Evolutionary conservation across 2,113 vertebrate genomes (phyloP), one percentile per base, ranked within the genome.

Genomic region (Cyanoliseus patagonus): DNA sequence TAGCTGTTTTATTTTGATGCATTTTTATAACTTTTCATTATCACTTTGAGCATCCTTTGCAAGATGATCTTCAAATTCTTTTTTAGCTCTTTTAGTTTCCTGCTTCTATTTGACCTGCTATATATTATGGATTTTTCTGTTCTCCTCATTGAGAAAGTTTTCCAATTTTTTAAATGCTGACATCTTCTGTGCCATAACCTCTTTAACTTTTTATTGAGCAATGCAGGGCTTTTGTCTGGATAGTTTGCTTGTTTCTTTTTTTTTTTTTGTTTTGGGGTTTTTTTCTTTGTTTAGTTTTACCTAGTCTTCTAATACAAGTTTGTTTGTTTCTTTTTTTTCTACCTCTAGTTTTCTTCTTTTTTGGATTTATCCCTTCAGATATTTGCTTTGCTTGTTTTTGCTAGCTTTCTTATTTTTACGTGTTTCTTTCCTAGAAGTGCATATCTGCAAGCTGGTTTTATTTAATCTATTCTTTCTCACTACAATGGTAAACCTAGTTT

Each of bases 61-160:
- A 92, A 91, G n/a, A 75, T 63, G 72, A n/a, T 89, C 46, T 91
- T 94, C 69, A 92, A 63, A 74, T 63, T 86, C 17, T 67, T 88
- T 85, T 94, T 74, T 66, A 92, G 42, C 16, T 92, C 27, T 42
- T 96, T 95, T 96, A 91, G 92, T 95, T 95, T 96, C 89, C 93
- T 94, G 73, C 39, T 92, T 83, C 37, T 77, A 31, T 94, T 91
- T 88, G 83, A 83, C 61, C 73, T 91, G 41, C 7, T 69, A 42
- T 10, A 47, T 69, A 69, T 83, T 92, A 92, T 86, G 64, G 83
- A 95, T 92, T 95, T 95, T 96, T 86, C 42, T 92, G 25, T 83
- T 96, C 42, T 86, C 2, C 24, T 80, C 19, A 62, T 77, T 77
- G 53, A 86, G 80, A 88, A 96, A 83, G 16, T 64, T 90, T 62